Evolutionary conservation across 2,888 invertebrate genomes (phyloP).

Genomic region (Julus scanicus): DNA sequence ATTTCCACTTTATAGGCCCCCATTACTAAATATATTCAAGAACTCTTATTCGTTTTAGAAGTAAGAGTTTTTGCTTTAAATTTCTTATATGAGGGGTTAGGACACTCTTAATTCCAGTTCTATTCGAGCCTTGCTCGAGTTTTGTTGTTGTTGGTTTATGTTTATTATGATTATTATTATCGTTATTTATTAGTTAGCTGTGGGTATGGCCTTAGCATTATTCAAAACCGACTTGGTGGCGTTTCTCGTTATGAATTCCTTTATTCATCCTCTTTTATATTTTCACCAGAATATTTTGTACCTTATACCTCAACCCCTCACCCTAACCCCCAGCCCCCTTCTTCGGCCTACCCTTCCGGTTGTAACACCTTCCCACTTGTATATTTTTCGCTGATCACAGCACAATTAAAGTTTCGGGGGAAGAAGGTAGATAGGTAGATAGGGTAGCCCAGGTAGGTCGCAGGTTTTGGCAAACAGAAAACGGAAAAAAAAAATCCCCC

Average conservation of each 20-base stretch:
- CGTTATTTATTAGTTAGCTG: no score
- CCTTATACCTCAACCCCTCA: background rate
- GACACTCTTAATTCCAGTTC: no score
- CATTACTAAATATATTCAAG: no score
- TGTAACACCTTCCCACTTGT: constrained; percentile 28
- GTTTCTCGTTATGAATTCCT: background rate
- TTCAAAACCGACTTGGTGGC: background rate
- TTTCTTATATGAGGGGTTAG: no score
- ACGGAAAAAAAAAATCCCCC: background rate
- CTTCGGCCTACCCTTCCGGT: background rate
- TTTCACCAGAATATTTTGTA: background rate
- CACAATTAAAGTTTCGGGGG: background rate
- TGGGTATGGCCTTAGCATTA: background rate
- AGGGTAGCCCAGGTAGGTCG: background rate
- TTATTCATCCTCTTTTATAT: background rate
- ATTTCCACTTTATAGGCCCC: no score
- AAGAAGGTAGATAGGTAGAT: background rate
- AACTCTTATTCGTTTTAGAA: no score
- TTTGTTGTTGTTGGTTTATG: no score
- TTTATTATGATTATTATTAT: no score
- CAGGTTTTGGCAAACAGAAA: background rate
- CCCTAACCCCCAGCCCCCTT: background rate
- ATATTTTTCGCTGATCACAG: background rate
- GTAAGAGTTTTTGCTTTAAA: no score
- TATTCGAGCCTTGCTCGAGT: no score